A percentile compares a stretch with the other conserved stretches of the same genome.
These are phyloP conservation scores for Asteroscopus sphinx DNA, from an alignment of 2,888 invertebrate species.

Conservation along the genomic window DNA sequence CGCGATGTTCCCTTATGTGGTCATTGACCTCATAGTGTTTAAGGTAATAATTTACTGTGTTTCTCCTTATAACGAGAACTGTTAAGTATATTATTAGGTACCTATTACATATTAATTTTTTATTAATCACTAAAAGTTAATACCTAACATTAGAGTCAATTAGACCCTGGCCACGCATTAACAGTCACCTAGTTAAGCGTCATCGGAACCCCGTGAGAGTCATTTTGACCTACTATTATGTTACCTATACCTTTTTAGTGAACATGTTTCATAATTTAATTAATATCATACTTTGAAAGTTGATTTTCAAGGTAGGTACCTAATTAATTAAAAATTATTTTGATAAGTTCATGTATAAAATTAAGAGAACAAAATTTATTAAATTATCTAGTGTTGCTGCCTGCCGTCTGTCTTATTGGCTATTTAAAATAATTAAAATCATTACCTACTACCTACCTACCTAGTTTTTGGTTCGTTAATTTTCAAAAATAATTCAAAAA, in stretches of 20 bases:
- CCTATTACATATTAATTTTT: no score
- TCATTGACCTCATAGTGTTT: constrained; percentile 29
- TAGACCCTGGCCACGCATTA: constrained; percentile 22
- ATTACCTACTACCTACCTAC: no score
- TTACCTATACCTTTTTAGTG: constrained; percentile 12
- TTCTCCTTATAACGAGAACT: no score
- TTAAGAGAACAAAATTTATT: no score
- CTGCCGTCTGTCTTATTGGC: no score
- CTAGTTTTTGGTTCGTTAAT: no score
- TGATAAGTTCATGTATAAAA: constrained; percentile 11
- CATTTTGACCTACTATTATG: constrained; percentile 38
- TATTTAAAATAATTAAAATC: no score
- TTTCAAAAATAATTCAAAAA: no score
- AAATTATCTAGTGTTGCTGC: no score
- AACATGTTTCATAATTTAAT: constrained; percentile 20
- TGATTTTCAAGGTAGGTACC: constrained; percentile 19
- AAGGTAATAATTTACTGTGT: neutral
- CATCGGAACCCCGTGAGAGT: constrained; percentile 51
- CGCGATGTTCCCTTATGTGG: constrained; percentile 42
- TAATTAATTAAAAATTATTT: neutral
- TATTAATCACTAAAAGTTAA: no score
- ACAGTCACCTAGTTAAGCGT: constrained; percentile 24
- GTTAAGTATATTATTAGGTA: no score
- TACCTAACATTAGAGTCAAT: no score
- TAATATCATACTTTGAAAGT: constrained; percentile 24